Base-by-base conservation (phyloP, 2,888 invertebrate species). In the Carterocephalus palaemon region DNA sequence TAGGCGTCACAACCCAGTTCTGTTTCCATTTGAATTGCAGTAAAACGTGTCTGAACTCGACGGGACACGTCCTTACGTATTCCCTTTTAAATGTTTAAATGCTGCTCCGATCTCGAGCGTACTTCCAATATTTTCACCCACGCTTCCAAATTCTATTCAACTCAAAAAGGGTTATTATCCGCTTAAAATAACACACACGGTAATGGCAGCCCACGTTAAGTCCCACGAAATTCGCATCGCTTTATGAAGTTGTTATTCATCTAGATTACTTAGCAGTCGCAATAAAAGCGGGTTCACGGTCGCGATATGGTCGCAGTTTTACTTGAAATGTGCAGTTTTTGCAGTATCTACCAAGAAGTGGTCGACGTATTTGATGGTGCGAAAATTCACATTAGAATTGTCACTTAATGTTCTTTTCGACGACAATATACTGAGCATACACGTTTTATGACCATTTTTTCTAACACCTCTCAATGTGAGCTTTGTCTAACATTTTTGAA, bases 321-420 rank as follows among this genome's bases (percentile, higher is more conserved):
- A 69, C 69, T 58, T 61, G 73, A 78, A 74, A 65, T 75, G 70
- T 84, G 85, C 85, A 85, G 65, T 82, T 81, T 83, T 83, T 82
- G 80, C 81, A 80, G 59, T 61, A 59, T 68, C 62, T 77, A 77
- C 74, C 69, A 64, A 70, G 74, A 76, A 77, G 68, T 64, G 59
- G 54, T 58, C 56, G 54, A 53, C 52, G 58, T 63, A 52, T 70
- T 69, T 71, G 69, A 59, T 74, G 68, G 74, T 74, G 75, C 67
- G 67, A 74, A 75, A 74, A 70, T 70, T 72, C 70, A 62, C 76
- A 70, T 75, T 74, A 70, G 77, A 72, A 67, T 71, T 74, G 73
- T 73, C 71, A 70, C 62, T 63, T 63, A 54, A 67, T 70, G 73
- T 70, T 61, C 37, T 70, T 63, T 75, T 64, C 60, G 64, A 67